Percentiles rank a stretch among this genome's conserved stretches.
These are phyloP conservation scores for Plebejus melissa DNA, from an alignment of 2,888 invertebrate genomes.

Conservation along the genomic window DNA sequence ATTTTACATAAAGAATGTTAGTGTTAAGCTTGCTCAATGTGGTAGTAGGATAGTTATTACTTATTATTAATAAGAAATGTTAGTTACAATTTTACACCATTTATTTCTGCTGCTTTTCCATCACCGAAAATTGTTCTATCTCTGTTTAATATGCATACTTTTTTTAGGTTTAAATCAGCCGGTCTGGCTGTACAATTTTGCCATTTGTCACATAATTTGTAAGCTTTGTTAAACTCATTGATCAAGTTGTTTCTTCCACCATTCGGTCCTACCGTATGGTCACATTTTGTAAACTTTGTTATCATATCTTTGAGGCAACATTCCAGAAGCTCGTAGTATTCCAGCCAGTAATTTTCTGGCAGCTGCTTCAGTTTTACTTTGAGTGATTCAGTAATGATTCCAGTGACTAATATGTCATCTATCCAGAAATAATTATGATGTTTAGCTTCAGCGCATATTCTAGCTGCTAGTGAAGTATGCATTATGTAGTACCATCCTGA, in stretches of 20 bases:
- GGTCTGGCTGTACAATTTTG: constrained; percentile 74
- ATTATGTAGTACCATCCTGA: constrained; percentile 93
- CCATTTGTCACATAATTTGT: constrained; percentile 76
- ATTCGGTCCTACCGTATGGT: constrained; percentile 86
- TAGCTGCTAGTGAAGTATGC: constrained; percentile 80
- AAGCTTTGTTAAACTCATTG: constrained; percentile 81
- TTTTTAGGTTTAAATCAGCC: constrained; percentile 68
- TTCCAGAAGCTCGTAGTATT: constrained; percentile 84
- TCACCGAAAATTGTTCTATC: constrained; percentile 55
- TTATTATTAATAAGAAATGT: not conserved
- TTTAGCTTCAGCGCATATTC: constrained; percentile 76
- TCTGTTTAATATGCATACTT: constrained; percentile 78
- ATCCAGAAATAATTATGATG: constrained; percentile 91
- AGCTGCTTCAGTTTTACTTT: constrained; percentile 79
- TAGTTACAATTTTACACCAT: constrained; percentile 39
- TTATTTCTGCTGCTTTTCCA: constrained; percentile 46
- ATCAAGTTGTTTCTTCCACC: constrained; percentile 86
- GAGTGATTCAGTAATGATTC: constrained; percentile 82
- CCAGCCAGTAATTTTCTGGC: constrained; percentile 80
- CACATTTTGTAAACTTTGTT: constrained; percentile 79
- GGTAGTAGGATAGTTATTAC: not conserved
- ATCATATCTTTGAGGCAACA: constrained; percentile 85
- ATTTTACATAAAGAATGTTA: not conserved
- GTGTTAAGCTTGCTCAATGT: constrained; percentile 1
- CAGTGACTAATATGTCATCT: constrained; percentile 93